phyloP scores from a whole-genome alignment of 2,888 invertebrate genomes.

The Leptopilina syphax region DNA sequence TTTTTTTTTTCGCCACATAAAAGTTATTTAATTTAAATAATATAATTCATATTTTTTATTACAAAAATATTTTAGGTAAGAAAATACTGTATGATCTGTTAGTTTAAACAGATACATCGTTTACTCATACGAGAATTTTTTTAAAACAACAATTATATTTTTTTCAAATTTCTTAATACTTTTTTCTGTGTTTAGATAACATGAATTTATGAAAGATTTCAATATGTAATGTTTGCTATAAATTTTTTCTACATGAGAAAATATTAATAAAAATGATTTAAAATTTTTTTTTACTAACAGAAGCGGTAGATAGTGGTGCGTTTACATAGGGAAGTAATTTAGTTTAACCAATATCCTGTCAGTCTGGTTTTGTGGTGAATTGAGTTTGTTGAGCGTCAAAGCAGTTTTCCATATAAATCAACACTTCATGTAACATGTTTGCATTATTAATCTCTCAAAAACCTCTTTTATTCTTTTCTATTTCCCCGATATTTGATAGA shows the following conservation, averaged over 20 bases:
- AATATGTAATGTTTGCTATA: neutral
- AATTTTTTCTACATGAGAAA: neutral
- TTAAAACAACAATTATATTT: too few relatives aligned
- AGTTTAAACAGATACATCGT: too few relatives aligned
- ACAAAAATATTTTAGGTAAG: too few relatives aligned
- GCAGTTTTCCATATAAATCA: slow-evolving; percentile 32
- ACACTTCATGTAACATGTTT: slow-evolving; percentile 9
- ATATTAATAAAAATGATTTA: neutral
- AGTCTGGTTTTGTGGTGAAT: slow-evolving; percentile 47
- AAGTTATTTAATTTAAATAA: too few relatives aligned
- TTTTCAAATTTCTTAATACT: too few relatives aligned
- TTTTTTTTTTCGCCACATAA: too few relatives aligned
- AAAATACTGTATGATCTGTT: too few relatives aligned
- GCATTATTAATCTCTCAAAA: slow-evolving; percentile 8
- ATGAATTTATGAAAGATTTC: slow-evolving; percentile 35
- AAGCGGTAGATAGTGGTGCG: slow-evolving; percentile 19
- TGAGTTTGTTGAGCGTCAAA: slow-evolving; percentile 44
- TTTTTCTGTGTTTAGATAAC: too few relatives aligned
- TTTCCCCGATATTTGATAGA: neutral
- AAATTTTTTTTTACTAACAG: slow-evolving; percentile 21
- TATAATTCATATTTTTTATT: too few relatives aligned
- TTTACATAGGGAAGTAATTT: slow-evolving; percentile 57
- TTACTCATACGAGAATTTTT: too few relatives aligned
- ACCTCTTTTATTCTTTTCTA: neutral
- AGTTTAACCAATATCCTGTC: slow-evolving; percentile 54